phyloP scores from a whole-genome alignment of 2,113 vertebrate genomes.

The Gracilinanus agilis region DNA sequence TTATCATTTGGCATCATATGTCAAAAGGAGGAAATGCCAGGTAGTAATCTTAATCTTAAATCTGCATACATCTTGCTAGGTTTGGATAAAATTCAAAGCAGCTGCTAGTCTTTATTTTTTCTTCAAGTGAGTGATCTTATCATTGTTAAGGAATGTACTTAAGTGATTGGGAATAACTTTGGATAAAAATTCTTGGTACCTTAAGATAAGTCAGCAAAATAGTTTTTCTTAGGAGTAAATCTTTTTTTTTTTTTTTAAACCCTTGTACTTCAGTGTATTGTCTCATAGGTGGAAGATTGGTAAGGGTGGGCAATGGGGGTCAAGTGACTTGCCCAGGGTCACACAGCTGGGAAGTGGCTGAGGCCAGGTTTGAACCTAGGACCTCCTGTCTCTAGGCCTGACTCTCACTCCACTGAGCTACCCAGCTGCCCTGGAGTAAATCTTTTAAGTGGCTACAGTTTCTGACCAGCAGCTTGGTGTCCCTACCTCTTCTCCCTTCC shows the following conservation, averaged over 20 bases:
- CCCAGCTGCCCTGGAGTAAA: no score
- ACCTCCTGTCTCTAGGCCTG: no score
- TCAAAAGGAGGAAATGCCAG: background rate
- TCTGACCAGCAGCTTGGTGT: background rate
- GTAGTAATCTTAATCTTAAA: background rate
- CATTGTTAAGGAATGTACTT: background rate
- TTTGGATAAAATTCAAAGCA: background rate
- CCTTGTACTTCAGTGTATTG: no score
- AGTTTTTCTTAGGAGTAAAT: no score
- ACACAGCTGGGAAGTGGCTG: no score
- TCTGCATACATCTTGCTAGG: background rate
- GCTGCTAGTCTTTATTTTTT: background rate
- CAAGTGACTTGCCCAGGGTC: no score
- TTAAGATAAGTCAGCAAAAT: background rate
- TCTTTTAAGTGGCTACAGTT: background rate
- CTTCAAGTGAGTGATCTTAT: background rate
- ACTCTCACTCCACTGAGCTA: no score
- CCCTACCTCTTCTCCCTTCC: background rate
- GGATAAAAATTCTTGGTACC: background rate
- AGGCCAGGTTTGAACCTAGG: no score
- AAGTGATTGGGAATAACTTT: background rate
- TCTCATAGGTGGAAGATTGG: no score
- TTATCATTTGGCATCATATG: background rate
- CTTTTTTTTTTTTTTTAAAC: no score
- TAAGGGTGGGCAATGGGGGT: no score